phyloP scores from a whole-genome alignment of 2,888 invertebrate species.

The Pyrochroa serraticornis region DNA sequence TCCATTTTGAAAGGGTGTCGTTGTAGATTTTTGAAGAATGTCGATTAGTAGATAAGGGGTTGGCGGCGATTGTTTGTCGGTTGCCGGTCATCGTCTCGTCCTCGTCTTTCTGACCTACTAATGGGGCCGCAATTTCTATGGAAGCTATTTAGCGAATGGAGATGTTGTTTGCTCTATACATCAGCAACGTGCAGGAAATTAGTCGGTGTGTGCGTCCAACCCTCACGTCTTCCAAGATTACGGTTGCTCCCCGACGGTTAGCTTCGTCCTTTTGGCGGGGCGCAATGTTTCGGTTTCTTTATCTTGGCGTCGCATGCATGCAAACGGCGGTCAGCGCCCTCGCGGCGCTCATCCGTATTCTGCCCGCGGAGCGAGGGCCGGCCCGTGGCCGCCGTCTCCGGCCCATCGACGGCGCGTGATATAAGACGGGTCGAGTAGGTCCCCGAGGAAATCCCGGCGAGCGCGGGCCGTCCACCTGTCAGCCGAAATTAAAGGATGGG shows the following conservation, averaged over 20 bases:
- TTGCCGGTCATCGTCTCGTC: too few species aligned
- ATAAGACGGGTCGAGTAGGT: constrained; percentile 52
- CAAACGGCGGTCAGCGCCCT: constrained; percentile 66
- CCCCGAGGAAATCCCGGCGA: constrained; percentile 55
- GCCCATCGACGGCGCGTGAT: constrained; percentile 54
- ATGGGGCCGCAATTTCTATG: too few species aligned
- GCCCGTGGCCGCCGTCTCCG: constrained; percentile 39
- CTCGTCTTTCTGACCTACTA: too few species aligned
- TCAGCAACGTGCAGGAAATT: constrained; percentile 41
- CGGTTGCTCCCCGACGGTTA: constrained; percentile 44
- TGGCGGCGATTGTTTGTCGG: too few species aligned
- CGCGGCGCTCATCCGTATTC: constrained; percentile 60
- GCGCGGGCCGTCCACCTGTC: constrained; percentile 61
- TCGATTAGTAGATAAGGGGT: too few species aligned
- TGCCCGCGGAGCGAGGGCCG: constrained; percentile 23
- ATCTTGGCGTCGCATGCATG: constrained; percentile 53
- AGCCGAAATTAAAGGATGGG: constrained; percentile 65
- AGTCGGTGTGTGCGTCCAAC: constrained; percentile 42
- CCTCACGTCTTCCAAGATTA: constrained; percentile 49
- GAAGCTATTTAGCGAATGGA: too few species aligned
- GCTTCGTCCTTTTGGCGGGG: constrained; percentile 33
- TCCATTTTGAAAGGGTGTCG: too few species aligned
- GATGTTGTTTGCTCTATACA: too few species aligned
- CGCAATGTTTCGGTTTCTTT: constrained; percentile 51
- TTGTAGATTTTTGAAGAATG: too few species aligned